Evolutionary conservation across 1,140 invertebrate genomes (phyloP).

Genomic region (Anagrus nilaparvatae): DNA sequence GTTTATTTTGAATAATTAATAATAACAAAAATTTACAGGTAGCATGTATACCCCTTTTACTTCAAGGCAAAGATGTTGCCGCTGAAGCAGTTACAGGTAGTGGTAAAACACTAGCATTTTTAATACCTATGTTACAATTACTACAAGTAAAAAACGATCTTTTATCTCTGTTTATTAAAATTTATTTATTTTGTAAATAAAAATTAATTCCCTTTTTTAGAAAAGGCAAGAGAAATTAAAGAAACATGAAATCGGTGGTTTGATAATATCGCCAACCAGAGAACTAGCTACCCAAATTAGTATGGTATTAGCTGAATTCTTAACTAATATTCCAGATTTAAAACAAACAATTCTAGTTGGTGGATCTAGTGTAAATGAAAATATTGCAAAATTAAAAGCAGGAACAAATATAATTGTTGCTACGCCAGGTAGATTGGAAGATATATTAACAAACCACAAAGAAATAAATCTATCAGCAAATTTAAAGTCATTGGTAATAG

Average conservation of each 20-base stretch:
- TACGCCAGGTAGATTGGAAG: slow-evolving; percentile 86
- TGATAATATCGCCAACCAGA: slow-evolving; percentile 88
- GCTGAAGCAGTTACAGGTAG: slow-evolving; percentile 95
- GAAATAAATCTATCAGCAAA: slow-evolving; percentile 52
- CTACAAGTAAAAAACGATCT: slow-evolving; percentile 48
- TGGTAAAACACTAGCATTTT: slow-evolving; percentile 91
- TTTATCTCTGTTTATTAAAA: slow-evolving; percentile 4
- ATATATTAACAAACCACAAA: slow-evolving; percentile 61
- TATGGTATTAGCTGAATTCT: slow-evolving; percentile 58
- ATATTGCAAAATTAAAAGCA: slow-evolving; percentile 58
- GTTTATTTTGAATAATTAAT: slow-evolving; percentile 4
- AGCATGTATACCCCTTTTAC: slow-evolving; percentile 81
- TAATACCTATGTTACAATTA: slow-evolving; percentile 84
- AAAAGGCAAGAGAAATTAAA: slow-evolving; percentile 48
- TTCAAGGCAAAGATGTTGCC: slow-evolving; percentile 90
- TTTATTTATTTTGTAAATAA: too few relatives aligned
- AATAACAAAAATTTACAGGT: slow-evolving; percentile 46
- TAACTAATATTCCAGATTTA: slow-evolving; percentile 43
- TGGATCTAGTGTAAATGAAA: slow-evolving; percentile 63
- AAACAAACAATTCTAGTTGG: slow-evolving; percentile 67
- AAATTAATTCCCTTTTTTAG: slow-evolving; percentile 18
- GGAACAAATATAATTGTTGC: slow-evolving; percentile 82
- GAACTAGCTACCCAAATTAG: slow-evolving; percentile 86
- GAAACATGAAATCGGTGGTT: slow-evolving; percentile 69
- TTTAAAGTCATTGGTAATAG: slow-evolving; percentile 62